Conservation (phyloP, 2,888 invertebrate species). For the Arctia plantaginis region DNA sequence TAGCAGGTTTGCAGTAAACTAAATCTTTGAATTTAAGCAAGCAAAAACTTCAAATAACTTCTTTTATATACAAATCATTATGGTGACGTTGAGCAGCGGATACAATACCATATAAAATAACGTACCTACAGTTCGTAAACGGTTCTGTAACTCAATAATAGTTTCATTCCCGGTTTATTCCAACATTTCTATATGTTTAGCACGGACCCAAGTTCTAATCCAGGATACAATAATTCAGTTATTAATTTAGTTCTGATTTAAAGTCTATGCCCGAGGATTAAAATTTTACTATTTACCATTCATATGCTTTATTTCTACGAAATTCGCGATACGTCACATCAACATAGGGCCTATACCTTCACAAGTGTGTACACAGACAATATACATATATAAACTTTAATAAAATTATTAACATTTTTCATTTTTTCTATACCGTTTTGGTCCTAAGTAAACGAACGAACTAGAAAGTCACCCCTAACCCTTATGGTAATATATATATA, state of each 20-base stretch:
- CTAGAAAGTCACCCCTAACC: slow-evolving; percentile 16
- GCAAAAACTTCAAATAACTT: too few relatives aligned
- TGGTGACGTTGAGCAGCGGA: too few relatives aligned
- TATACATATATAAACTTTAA: background rate
- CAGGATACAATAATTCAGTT: background rate
- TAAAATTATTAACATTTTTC: background rate
- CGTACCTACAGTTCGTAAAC: background rate
- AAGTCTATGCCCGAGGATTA: background rate
- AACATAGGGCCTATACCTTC: background rate
- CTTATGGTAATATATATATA: slow-evolving; percentile 26
- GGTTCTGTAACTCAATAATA: background rate
- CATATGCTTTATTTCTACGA: background rate
- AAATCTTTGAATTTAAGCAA: too few relatives aligned
- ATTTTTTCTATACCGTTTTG: background rate
- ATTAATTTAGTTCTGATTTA: background rate
- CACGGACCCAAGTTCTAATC: background rate
- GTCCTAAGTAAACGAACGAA: background rate
- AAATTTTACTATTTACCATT: background rate
- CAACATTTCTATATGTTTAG: background rate
- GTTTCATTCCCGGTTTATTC: background rate
- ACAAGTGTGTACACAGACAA: background rate
- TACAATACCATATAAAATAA: too few relatives aligned
- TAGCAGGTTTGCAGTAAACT: too few relatives aligned
- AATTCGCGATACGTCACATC: background rate
- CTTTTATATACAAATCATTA: too few relatives aligned